Percentiles rank a stretch among this genome's conserved stretches.
phyloP scores from a whole-genome alignment of 2,888 invertebrate genomes.

The Dioctria linearis region DNA sequence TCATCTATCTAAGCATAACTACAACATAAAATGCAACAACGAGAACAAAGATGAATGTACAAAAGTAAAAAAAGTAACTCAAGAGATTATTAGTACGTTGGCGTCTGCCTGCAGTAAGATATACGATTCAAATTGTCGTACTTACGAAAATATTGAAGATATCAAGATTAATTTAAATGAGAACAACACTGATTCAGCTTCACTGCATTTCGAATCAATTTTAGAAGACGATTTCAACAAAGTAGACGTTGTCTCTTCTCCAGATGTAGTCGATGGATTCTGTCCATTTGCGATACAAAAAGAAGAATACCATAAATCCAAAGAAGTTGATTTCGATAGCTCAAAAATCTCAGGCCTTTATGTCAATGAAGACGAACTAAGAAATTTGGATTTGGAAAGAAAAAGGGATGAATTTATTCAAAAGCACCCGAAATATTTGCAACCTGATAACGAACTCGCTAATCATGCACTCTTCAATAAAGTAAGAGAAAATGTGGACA shows the following conservation, averaged over 20 bases:
- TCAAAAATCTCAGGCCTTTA: conserved; percentile 66
- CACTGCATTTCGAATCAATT: conserved; percentile 70
- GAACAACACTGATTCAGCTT: conserved; percentile 67
- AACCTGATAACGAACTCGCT: conserved; percentile 65
- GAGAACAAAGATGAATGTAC: conserved; percentile 40
- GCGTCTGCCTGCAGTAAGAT: neutral
- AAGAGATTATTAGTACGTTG: conserved; percentile 32
- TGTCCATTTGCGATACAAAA: conserved; percentile 70
- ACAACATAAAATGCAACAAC: conserved; percentile 53
- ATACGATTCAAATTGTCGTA: conserved; percentile 13
- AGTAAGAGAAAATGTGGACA: conserved; percentile 69
- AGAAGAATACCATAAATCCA: conserved; percentile 68
- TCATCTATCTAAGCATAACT: conserved; percentile 50
- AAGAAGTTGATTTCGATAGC: conserved; percentile 60
- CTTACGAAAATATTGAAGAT: conserved; percentile 66
- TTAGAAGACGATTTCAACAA: conserved; percentile 68
- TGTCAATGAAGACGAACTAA: conserved; percentile 68
- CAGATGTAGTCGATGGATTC: conserved; percentile 70
- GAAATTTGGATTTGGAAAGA: conserved; percentile 67
- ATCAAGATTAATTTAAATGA: conserved; percentile 46
- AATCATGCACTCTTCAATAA: conserved; percentile 70
- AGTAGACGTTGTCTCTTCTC: conserved; percentile 66
- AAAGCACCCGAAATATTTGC: conserved; percentile 57
- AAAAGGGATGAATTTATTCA: conserved; percentile 61
- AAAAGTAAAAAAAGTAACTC: conserved; percentile 55